Conservation (phyloP, 2,797 vertebrate genomes). For the Sternotherus odoratus region DNA sequence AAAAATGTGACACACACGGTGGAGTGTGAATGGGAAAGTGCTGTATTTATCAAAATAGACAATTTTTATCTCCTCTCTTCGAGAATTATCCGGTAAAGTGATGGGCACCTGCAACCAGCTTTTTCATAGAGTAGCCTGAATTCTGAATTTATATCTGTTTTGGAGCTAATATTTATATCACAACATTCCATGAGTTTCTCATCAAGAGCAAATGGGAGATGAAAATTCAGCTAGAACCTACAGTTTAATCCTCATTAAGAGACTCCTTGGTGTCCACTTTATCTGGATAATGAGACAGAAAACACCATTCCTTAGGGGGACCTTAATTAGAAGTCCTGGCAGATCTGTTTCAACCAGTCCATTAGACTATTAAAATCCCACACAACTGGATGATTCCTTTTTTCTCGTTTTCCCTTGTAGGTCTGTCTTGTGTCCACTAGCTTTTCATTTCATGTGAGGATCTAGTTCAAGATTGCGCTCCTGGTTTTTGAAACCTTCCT, state of each 20-base stretch:
- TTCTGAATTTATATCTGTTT: not conserved
- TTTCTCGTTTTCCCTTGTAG: slow-evolving; percentile 13
- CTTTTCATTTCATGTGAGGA: not conserved
- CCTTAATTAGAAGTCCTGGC: slow-evolving; percentile 66
- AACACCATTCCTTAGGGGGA: slow-evolving; percentile 55
- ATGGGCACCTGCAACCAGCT: not conserved
- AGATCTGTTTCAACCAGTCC: slow-evolving; percentile 51
- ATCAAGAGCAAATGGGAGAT: slow-evolving; percentile 11
- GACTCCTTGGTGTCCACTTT: slow-evolving; percentile 69
- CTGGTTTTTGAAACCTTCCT: slow-evolving; percentile 1
- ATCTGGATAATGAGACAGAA: slow-evolving; percentile 72
- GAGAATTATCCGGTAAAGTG: not conserved
- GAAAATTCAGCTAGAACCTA: slow-evolving; percentile 62
- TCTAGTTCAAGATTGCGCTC: not conserved
- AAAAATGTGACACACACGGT: slow-evolving; percentile 54
- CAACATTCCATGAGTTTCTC: not conserved
- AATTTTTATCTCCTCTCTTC: slow-evolving; percentile 31
- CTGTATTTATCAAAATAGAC: slow-evolving; percentile 55
- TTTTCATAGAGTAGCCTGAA: not conserved
- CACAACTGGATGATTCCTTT: not conserved
- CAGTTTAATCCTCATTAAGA: slow-evolving; percentile 72
- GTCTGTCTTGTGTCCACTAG: not conserved
- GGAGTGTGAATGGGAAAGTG: slow-evolving; percentile 43
- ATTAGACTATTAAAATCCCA: slow-evolving; percentile 1
- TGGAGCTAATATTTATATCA: not conserved